Conservation (phyloP, 2,797 vertebrate species). For the Ctenopoma kingsleyae region DNA sequence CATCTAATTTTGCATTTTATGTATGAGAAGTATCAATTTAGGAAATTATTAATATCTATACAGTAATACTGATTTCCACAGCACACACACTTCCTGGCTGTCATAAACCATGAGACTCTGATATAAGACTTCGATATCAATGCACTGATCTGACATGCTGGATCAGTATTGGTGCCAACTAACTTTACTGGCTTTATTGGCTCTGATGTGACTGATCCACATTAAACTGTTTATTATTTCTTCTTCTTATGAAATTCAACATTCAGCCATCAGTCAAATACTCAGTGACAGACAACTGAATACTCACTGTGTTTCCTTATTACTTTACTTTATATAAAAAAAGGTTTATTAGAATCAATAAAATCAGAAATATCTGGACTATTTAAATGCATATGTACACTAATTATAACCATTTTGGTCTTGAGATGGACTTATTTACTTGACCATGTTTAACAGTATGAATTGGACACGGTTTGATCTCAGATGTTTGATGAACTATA, state of each 20-base stretch:
- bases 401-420: not conserved
- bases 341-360: too few species aligned
- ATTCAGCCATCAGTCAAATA: not conserved
- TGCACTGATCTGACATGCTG: rapidly evolving
- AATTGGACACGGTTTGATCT: not conserved
- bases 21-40: not conserved
- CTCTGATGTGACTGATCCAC: not conserved
- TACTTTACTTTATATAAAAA: not conserved
- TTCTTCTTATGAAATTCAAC: not conserved
- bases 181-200: not conserved
- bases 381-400: not conserved
- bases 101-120: not conserved
- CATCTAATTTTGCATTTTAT: not conserved
- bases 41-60: not conserved
- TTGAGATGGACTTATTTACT: not conserved
- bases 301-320: not conserved
- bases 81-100: rapidly evolving
- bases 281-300: not conserved
- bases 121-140: not conserved
- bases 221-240: not conserved
- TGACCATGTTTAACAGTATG: too few species aligned
- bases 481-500: not conserved
- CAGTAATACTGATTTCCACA: not conserved
- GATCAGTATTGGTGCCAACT: not conserved
- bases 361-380: too few species aligned